phyloP scores from a whole-genome alignment of 2,888 invertebrate genomes.

The Epirrhoe tristata region DNA sequence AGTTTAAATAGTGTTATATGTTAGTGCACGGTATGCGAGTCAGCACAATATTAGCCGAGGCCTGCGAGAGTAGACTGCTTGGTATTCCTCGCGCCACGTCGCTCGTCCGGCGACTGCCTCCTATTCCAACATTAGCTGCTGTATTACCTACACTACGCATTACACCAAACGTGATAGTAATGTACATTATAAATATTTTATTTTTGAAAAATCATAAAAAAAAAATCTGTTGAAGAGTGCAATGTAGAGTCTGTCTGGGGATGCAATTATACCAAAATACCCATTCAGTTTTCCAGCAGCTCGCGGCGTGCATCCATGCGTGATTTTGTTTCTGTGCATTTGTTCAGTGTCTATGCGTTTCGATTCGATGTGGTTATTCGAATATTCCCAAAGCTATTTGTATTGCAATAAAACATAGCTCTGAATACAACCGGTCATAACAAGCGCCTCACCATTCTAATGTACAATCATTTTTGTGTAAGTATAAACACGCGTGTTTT shows the following conservation, averaged over 20 bases:
- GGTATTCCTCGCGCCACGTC: slow-evolving; percentile 66
- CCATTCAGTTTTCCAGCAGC: slow-evolving; percentile 77
- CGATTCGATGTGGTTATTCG: slow-evolving; percentile 70
- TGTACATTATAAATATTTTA: neutral
- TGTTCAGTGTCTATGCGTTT: slow-evolving; percentile 75
- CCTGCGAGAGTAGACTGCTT: slow-evolving; percentile 59
- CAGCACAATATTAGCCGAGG: slow-evolving; percentile 75
- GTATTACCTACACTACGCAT: slow-evolving; percentile 46
- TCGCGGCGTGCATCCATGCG: slow-evolving; percentile 74
- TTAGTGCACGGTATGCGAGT: slow-evolving; percentile 61
- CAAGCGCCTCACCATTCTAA: slow-evolving; percentile 38
- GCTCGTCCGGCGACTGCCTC: slow-evolving; percentile 59
- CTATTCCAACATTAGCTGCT: slow-evolving; percentile 51
- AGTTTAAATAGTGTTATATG: slow-evolving; percentile 36
- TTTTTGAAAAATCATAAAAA: neutral
- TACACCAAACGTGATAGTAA: slow-evolving; percentile 40
- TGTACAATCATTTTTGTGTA: slow-evolving; percentile 35
- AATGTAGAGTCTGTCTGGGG: slow-evolving; percentile 56
- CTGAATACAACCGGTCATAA: slow-evolving; percentile 32
- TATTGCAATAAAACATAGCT: slow-evolving; percentile 67
- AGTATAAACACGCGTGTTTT: slow-evolving; percentile 21
- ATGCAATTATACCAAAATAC: slow-evolving; percentile 77
- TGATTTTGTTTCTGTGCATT: slow-evolving; percentile 81
- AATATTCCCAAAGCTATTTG: slow-evolving; percentile 72
- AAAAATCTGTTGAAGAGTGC: slow-evolving; percentile 29